Conservation (phyloP, 2,888 invertebrate genomes). For the Leptinotarsa haldemani region DNA sequence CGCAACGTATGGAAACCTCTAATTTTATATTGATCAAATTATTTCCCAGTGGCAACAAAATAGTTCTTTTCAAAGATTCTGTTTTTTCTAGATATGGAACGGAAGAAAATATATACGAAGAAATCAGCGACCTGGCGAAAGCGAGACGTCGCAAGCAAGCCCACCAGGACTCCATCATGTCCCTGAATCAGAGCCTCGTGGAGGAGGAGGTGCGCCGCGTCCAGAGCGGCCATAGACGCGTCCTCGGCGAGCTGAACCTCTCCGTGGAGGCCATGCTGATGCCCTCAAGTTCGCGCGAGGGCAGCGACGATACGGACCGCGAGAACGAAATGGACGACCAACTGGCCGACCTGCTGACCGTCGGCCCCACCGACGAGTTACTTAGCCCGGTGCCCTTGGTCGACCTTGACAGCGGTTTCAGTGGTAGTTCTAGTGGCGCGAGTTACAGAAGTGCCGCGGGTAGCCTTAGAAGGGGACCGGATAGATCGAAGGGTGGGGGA, state of each 20-base stretch:
- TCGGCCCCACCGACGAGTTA: conserved; percentile 78
- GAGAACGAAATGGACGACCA: conserved; percentile 74
- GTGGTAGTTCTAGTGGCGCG: conserved; percentile 85
- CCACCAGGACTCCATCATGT: conserved; percentile 69
- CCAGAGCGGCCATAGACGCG: conserved; percentile 83
- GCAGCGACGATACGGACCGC: conserved; percentile 72
- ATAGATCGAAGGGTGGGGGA: conserved; percentile 63
- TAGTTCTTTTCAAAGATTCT: too few relatives aligned
- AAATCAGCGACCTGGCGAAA: conserved; percentile 75
- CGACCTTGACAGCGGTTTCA: conserved; percentile 85
- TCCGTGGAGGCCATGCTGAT: conserved; percentile 90
- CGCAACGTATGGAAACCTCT: too few relatives aligned
- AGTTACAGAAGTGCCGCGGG: conserved; percentile 76
- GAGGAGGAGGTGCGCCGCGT: conserved; percentile 88
- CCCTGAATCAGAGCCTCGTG: conserved; percentile 78
- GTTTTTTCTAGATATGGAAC: conserved; percentile 75
- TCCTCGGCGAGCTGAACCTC: conserved; percentile 86
- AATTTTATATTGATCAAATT: too few relatives aligned
- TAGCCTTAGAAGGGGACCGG: conserved; percentile 69
- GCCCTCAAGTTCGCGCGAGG: conserved; percentile 76
- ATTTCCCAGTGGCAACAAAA: too few relatives aligned
- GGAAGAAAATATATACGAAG: conserved; percentile 86
- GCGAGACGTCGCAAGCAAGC: conserved; percentile 49
- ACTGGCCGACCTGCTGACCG: conserved; percentile 75
- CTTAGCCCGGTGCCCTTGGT: conserved; percentile 74